Percentiles rank a stretch among this genome's conserved stretches.
Conservation (phyloP, 2,797 vertebrate genomes). For the Melanotaenia parkinsoni region DNA sequence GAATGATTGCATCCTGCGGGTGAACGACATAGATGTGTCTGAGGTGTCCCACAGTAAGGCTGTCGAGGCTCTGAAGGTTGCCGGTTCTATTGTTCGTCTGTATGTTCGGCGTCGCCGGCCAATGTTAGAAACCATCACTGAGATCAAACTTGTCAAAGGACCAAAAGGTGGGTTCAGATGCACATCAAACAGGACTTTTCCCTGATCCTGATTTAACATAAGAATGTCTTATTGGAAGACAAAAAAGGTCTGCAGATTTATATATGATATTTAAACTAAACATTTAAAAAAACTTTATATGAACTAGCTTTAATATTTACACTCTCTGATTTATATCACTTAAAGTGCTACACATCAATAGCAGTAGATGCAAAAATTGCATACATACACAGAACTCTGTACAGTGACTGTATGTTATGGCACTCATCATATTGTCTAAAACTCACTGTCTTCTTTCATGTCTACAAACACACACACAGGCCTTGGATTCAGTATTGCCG, state of each 20-base stretch:
- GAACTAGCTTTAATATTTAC: too few relatives aligned
- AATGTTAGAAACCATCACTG: slow-evolving; percentile 93
- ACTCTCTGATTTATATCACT: too few relatives aligned
- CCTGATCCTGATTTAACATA: too few relatives aligned
- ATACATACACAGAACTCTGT: too few relatives aligned
- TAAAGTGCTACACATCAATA: too few relatives aligned
- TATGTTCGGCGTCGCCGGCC: slow-evolving; percentile 94
- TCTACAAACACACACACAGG: slow-evolving; percentile 77
- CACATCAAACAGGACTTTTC: background rate
- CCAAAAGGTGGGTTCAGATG: slow-evolving; percentile 89
- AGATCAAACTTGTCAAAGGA: slow-evolving; percentile 97
- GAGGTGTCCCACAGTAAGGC: slow-evolving; percentile 96
- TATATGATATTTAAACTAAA: background rate
- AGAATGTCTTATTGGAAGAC: too few relatives aligned
- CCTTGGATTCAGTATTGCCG: slow-evolving; percentile 97
- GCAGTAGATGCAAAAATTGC: too few relatives aligned
- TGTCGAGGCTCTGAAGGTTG: slow-evolving; percentile 95
- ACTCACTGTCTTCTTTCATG: slow-evolving; percentile 22
- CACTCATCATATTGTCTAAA: background rate
- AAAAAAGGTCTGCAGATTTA: too few relatives aligned
- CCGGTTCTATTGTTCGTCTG: slow-evolving; percentile 92
- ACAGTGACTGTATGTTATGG: too few relatives aligned
- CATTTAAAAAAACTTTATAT: background rate
- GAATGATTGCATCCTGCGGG: slow-evolving; percentile 95
- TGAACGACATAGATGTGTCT: slow-evolving; percentile 93